Percentiles rank a stretch among this genome's conserved stretches.
phyloP scores from a whole-genome alignment of 2,113 vertebrate species.

The Choloepus hoffmanni region DNA sequence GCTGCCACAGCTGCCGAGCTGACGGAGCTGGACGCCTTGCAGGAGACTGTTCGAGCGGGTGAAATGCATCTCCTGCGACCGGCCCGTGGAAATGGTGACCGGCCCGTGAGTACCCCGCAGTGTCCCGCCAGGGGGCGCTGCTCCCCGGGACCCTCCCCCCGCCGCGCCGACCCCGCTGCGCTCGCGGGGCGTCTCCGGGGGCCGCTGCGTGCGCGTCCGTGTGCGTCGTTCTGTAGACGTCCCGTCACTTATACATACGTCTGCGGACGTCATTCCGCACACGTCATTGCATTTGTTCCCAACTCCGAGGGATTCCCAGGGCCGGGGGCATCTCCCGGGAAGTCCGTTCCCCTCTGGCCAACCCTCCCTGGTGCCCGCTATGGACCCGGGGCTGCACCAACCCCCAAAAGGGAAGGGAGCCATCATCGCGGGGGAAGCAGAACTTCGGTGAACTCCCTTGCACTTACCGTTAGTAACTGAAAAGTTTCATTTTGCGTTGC shows the following conservation, averaged over 20 bases:
- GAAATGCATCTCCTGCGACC: conserved; percentile 86
- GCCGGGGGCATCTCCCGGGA: neutral
- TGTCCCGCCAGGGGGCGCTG: neutral
- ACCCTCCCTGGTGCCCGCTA: neutral
- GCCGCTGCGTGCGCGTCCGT: fast-evolving
- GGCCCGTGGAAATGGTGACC: conserved; percentile 70
- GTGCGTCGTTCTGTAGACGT: fast-evolving
- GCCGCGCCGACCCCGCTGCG: no score
- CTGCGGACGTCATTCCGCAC: neutral
- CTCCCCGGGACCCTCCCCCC: neutral
- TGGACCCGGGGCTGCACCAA: neutral
- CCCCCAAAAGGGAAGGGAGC: neutral
- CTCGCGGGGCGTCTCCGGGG: no score
- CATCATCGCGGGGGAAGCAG: neutral
- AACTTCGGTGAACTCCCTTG: neutral
- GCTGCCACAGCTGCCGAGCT: neutral
- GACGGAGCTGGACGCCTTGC: neutral
- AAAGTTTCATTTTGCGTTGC: no score
- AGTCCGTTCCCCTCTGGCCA: neutral
- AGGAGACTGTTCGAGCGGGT: conserved; percentile 84
- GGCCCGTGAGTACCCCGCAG: conserved; percentile 81
- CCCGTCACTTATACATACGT: no score
- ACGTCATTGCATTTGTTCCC: neutral
- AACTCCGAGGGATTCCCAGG: no score
- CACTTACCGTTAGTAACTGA: neutral